phyloP scores from a whole-genome alignment of 2,797 vertebrate genomes.

The Aphelocoma californica region DNA sequence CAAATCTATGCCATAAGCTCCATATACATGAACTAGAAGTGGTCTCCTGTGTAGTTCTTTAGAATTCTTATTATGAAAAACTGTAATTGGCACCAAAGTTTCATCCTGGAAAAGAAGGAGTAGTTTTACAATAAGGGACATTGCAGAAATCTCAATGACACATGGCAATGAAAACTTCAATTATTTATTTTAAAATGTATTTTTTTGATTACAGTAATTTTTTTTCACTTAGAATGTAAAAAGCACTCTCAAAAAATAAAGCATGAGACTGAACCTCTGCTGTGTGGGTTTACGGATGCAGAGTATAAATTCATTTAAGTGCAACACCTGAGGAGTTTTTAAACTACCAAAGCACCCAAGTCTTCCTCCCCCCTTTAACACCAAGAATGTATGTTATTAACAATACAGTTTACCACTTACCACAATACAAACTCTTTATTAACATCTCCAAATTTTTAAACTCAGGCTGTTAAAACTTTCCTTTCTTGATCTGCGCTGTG shows the following conservation, averaged over 20 bases:
- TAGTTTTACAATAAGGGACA: slow-evolving; percentile 61
- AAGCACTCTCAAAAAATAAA: slow-evolving; percentile 71
- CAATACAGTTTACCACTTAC: slow-evolving; percentile 51
- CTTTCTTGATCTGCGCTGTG: neutral
- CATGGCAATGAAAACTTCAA: slow-evolving; percentile 62
- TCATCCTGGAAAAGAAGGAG: slow-evolving; percentile 84
- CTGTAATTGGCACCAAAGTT: slow-evolving; percentile 87
- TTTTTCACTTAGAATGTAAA: slow-evolving; percentile 57
- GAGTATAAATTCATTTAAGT: slow-evolving; percentile 67
- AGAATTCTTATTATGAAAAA: slow-evolving; percentile 81
- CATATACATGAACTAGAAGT: slow-evolving; percentile 91
- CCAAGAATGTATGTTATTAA: slow-evolving; percentile 54
- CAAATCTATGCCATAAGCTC: slow-evolving; percentile 92
- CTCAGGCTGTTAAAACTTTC: slow-evolving; percentile 41
- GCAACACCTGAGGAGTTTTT: slow-evolving; percentile 68
- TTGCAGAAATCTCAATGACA: slow-evolving; percentile 67
- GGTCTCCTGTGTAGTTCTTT: slow-evolving; percentile 79
- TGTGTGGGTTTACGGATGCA: slow-evolving; percentile 41
- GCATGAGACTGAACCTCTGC: slow-evolving; percentile 38
- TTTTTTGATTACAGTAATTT: slow-evolving; percentile 72
- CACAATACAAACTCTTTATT: slow-evolving; percentile 53
- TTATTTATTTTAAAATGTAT: slow-evolving; percentile 67
- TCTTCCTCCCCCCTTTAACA: slow-evolving; percentile 45
- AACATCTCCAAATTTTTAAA: slow-evolving; percentile 54
- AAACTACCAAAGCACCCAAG: slow-evolving; percentile 43